These are phyloP conservation scores for Cairina moschata DNA, from an alignment of 2,113 vertebrate species.

Conservation along the genomic window DNA sequence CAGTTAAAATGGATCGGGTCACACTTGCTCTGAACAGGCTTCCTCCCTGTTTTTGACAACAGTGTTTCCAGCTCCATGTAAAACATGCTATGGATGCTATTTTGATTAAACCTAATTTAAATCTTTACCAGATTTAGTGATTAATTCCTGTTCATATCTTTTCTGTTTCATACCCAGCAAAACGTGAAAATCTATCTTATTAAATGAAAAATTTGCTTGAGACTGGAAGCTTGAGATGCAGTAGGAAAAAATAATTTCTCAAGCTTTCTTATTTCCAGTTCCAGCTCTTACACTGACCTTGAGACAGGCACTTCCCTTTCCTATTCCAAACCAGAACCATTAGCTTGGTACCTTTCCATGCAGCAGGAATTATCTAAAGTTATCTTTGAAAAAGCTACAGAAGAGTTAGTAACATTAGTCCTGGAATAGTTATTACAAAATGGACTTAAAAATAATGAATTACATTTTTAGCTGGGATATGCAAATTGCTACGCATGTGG, in stretches of 20 bases:
- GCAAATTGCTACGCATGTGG: conserved; percentile 46
- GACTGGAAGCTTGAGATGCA: background rate
- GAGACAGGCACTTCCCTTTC: background rate
- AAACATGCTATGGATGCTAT: background rate
- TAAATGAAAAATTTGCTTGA: background rate
- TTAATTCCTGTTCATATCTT: background rate
- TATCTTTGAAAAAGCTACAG: conserved; percentile 26
- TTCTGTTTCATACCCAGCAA: background rate
- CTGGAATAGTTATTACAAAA: conserved; percentile 59
- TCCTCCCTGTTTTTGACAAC: background rate
- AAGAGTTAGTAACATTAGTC: conserved; percentile 41
- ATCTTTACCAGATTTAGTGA: background rate
- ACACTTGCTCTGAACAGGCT: background rate
- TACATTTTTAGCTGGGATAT: conserved; percentile 64
- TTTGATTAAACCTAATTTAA: conserved; percentile 1
- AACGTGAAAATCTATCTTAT: background rate
- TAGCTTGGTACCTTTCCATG: background rate
- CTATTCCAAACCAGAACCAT: background rate
- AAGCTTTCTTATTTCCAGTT: background rate
- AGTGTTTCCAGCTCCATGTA: background rate
- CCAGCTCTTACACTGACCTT: background rate
- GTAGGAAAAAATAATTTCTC: background rate
- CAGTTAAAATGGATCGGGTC: background rate
- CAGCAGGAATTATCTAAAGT: conserved; percentile 23
- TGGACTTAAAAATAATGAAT: conserved; percentile 66